phyloP scores from a whole-genome alignment of 2,888 invertebrate genomes.

The Coleophora flavipennella region DNA sequence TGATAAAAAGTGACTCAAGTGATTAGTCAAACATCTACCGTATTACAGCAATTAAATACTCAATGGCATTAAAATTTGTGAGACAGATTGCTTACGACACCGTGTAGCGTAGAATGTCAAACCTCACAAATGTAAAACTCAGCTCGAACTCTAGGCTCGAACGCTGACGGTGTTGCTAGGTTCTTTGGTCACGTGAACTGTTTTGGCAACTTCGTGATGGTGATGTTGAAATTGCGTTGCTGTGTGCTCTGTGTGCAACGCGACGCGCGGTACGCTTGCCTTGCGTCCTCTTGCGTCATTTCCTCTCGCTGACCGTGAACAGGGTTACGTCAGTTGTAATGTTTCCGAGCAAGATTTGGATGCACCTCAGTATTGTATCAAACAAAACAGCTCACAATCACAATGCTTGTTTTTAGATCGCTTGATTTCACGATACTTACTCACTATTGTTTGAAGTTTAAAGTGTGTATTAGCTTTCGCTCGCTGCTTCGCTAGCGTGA shows the following conservation, averaged over 20 bases:
- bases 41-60: conserved; percentile 19
- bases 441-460: neutral
- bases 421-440: neutral
- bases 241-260: conserved; percentile 29
- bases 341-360: conserved; percentile 50
- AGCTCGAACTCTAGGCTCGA: neutral
- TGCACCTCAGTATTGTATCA: conserved; percentile 33
- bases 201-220: conserved; percentile 44
- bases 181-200: conserved; percentile 30
- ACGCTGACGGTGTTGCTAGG: conserved; percentile 11
- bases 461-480: too few relatives aligned
- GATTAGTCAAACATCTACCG: too few relatives aligned
- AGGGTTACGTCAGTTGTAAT: conserved; percentile 52
- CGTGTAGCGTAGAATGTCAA: conserved; percentile 19
- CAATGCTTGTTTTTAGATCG: neutral
- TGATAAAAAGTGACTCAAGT: too few relatives aligned
- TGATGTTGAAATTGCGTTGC: conserved; percentile 38
- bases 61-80: conserved; percentile 13
- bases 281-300: conserved; percentile 59
- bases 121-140: conserved; percentile 18
- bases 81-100: conserved; percentile 13
- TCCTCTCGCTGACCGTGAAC: conserved; percentile 69
- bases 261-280: conserved; percentile 8
- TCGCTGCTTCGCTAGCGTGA: too few relatives aligned
- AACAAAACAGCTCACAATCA: neutral